Percentiles rank a stretch among this genome's conserved stretches.
Conservation (phyloP, 2,888 invertebrate genomes). For the Meghimatium bilineatum region DNA sequence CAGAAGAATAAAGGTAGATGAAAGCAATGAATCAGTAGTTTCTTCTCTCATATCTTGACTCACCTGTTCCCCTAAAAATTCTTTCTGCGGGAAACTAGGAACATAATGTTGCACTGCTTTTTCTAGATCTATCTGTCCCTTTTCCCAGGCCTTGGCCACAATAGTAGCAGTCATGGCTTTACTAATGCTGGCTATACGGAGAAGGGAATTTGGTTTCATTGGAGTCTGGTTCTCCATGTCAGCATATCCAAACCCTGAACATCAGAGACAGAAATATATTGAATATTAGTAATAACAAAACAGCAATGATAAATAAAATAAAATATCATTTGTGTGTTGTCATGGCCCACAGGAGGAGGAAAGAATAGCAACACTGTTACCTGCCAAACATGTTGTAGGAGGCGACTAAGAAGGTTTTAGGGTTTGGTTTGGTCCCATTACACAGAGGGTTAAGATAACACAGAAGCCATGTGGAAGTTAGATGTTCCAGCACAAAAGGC, state of each 20-base stretch:
- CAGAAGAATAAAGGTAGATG: neutral
- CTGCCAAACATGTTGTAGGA: no score
- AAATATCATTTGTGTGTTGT: no score
- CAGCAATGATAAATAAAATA: no score
- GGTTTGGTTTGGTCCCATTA: no score
- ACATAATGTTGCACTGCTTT: conserved; percentile 79
- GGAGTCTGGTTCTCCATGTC: conserved; percentile 80
- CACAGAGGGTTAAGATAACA: no score
- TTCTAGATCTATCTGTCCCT: conserved; percentile 80
- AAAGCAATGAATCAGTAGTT: neutral
- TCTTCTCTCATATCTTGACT: neutral
- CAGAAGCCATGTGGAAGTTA: no score
- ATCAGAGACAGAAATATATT: neutral
- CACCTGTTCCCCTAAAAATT: conserved; percentile 78
- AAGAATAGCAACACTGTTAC: no score
- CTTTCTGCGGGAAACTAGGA: conserved; percentile 79
- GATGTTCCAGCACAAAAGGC: no score
- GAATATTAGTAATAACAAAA: neutral
- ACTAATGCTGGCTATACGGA: conserved; percentile 82
- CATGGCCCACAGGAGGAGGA: no score
- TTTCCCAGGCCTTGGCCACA: conserved; percentile 79
- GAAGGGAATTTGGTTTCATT: conserved; percentile 78
- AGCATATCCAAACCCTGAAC: conserved; percentile 78
- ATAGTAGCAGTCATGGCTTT: conserved; percentile 80
- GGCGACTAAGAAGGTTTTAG: no score